A percentile compares a stretch with the other conserved stretches of the same genome.
These are phyloP conservation scores for Paraplagusia blochii DNA, from an alignment of 2,113 vertebrate species.

Conservation along the genomic window DNA sequence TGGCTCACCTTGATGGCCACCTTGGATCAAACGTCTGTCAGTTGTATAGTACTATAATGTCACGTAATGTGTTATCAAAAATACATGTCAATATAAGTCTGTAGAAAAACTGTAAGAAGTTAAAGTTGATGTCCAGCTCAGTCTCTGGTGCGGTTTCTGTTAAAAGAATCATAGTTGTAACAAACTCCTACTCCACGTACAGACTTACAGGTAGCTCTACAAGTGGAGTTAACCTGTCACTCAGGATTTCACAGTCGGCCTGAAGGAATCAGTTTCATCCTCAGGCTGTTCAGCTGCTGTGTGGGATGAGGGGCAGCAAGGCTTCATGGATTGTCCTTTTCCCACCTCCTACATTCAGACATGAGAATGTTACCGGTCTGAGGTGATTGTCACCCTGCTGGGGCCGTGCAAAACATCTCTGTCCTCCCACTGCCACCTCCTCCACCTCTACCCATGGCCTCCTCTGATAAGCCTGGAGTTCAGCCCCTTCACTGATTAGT, in stretches of 20 bases:
- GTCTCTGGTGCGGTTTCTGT: too few species aligned
- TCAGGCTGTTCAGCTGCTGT: conserved; percentile 49
- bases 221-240: conserved; percentile 46
- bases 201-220: conserved; percentile 33
- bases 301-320: conserved; percentile 49
- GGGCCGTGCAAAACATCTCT: conserved; percentile 60
- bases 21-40: too few species aligned
- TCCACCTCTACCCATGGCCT: conserved; percentile 69
- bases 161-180: too few species aligned
- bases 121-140: too few species aligned
- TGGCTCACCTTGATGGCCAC: too few species aligned
- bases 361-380: conserved; percentile 56
- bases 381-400: conserved; percentile 55
- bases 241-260: conserved; percentile 62
- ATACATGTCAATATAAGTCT: background rate
- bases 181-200: background rate
- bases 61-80: conserved; percentile 20
- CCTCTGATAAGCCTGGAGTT: conserved; percentile 68
- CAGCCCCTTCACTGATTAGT: conserved; percentile 73
- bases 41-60: too few species aligned
- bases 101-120: too few species aligned
- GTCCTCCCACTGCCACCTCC: conserved; percentile 55
- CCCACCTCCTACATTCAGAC: conserved; percentile 57
- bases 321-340: conserved; percentile 60
- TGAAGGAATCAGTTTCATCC: conserved; percentile 54